These are phyloP conservation scores for Phragmatobia fuliginosa DNA, from an alignment of 2,888 invertebrate species.

Conservation along the genomic window DNA sequence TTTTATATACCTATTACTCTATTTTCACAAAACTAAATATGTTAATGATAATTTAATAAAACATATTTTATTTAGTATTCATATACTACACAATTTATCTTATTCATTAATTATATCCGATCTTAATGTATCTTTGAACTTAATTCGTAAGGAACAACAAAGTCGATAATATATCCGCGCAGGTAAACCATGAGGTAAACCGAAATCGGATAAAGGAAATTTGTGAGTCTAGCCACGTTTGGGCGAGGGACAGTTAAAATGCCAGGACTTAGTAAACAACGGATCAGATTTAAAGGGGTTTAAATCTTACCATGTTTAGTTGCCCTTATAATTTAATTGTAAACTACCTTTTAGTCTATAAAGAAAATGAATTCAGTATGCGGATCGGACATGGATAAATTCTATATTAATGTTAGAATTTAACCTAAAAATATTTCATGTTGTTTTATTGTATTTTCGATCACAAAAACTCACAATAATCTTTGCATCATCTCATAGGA, in stretches of 20 bases:
- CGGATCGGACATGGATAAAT: background rate
- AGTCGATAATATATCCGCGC: background rate
- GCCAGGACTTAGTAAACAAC: slow-evolving; percentile 30
- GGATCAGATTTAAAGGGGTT: slow-evolving; percentile 18
- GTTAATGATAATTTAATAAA: no score
- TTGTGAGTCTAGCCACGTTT: slow-evolving; percentile 42
- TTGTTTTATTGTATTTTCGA: background rate
- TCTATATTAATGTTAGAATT: background rate
- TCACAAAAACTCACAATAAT: no score
- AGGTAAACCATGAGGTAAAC: slow-evolving; percentile 1
- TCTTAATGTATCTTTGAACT: background rate
- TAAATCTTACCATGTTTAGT: slow-evolving; percentile 20
- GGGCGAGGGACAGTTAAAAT: slow-evolving; percentile 32
- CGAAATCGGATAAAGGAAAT: slow-evolving; percentile 29
- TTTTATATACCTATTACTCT: no score
- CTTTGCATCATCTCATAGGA: no score
- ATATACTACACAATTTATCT: no score
- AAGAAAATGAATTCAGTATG: slow-evolving; percentile 34
- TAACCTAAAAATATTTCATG: background rate
- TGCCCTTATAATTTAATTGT: slow-evolving; percentile 20
- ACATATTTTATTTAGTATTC: background rate
- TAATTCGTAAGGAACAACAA: background rate
- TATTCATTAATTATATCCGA: background rate
- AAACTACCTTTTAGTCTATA: slow-evolving; percentile 21
- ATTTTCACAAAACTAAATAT: no score